Conservation (phyloP, 2,888 invertebrate genomes). For the Cataglyphis altisquamis region DNA sequence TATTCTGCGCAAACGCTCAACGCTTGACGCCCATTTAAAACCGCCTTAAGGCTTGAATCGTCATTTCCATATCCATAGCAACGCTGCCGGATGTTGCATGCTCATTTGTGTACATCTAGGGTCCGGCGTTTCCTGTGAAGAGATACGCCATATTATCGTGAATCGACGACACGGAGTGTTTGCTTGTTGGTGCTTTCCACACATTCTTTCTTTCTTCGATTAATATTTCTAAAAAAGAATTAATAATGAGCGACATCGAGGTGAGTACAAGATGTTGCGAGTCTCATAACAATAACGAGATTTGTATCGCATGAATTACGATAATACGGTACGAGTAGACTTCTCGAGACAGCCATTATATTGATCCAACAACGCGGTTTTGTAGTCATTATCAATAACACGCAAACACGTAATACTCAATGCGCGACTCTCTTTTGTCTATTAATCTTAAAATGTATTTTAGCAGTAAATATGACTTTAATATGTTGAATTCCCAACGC, state of each 20-base stretch:
- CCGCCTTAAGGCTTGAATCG: not conserved
- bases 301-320: not conserved
- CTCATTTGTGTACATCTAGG: conserved; percentile 60
- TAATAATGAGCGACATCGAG: conserved; percentile 82
- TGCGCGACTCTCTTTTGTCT: not conserved
- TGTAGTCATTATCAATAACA: conserved; percentile 24
- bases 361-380: conserved; percentile 72
- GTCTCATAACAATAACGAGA: not conserved
- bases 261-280: conserved; percentile 65
- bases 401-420: not conserved
- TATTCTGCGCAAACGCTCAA: too few relatives aligned
- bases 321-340: conserved; percentile 62
- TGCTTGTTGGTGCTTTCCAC: not conserved
- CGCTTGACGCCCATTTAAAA: too few relatives aligned
- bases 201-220: conserved; percentile 22
- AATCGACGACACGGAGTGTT: conserved; percentile 73
- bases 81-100: conserved; percentile 80
- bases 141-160: conserved; percentile 78
- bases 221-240: conserved; percentile 25
- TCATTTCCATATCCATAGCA: conserved; percentile 69
- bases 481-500: not conserved
- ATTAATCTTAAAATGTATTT: not conserved
- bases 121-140: conserved; percentile 69
- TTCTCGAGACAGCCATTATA: conserved; percentile 69
- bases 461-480: not conserved